Base-by-base conservation (phyloP, 2,797 vertebrate species). In the Astyanax mexicanus region DNA sequence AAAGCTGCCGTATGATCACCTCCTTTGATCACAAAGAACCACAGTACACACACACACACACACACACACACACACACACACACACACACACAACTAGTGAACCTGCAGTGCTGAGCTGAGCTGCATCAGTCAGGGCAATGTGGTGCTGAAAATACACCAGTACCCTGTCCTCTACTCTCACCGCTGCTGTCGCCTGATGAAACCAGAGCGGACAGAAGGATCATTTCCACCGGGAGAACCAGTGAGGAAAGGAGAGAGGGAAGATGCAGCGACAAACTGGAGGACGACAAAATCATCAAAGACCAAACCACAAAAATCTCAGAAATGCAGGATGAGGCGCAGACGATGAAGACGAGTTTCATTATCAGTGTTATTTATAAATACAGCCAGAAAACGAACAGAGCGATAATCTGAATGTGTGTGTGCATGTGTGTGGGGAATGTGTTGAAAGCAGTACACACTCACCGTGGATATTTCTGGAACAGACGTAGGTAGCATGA, bases 371-470 rank as follows among this genome's bases (percentile, higher is more conserved):
- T 49, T 51, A 23, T 51, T 49, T 51, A 23, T 51, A 23, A 51
- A 23, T 9, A 23, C 47, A 7, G 49, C 47, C 47, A 12, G 47
- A 27, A 27, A 15, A 52, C 52, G 54, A 54, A 54, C 9, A 54
- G 17, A 19, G 21, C 15, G 51, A 8, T 0, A 51, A 6, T 19
- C 1, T 1, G 9, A 10, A 23, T 10, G 23, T 52, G 23, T 10
- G 49, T 25, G 19, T 25, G 1, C 10, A 49, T 10, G n/a, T 47
- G 3, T 6, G n/a, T 27, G 83, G 52, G 72, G 87, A 73, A 84
- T 85, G 86, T 86, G 86, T 84, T 67, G 38, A 68, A 35, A 47
- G 67, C 13, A 37, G 47, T 32, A 68, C 40, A 57, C 69, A 68
- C n/a, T 62, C 60, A 51, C 25, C 9, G 0, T 51, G 61, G 65